Evolutionary conservation across 1,140 invertebrate species (phyloP).

Genomic region (Drosophila sulfurigaster): DNA sequence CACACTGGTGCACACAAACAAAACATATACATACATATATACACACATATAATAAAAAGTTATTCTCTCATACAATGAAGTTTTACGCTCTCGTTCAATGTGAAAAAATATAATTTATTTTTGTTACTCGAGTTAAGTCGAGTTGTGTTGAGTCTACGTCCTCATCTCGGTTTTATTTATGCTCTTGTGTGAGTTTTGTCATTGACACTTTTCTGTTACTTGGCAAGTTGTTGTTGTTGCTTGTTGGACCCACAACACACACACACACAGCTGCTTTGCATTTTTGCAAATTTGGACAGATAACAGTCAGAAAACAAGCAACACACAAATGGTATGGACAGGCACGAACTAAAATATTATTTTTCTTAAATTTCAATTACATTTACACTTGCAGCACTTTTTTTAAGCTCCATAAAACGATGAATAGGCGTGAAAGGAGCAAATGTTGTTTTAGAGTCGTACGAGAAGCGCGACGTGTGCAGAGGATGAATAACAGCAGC

Average conservation of each 20-base stretch:
- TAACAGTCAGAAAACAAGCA: constrained; percentile 18
- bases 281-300: constrained; percentile 29
- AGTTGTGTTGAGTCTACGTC: constrained; percentile 27
- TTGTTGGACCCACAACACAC: neutral
- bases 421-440: constrained; percentile 15
- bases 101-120: constrained; percentile 59
- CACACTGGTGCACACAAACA: constrained; percentile 13
- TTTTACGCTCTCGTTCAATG: constrained; percentile 71
- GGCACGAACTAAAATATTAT: constrained; percentile 50
- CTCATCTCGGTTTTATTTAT: constrained; percentile 69
- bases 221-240: constrained; percentile 42
- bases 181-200: constrained; percentile 34
- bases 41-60: constrained; percentile 4
- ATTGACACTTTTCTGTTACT: constrained; percentile 40
- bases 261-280: constrained; percentile 56
- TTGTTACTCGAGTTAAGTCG: constrained; percentile 34
- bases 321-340: neutral
- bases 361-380: constrained; percentile 47
- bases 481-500: constrained; percentile 24
- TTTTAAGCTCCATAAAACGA: constrained; percentile 8
- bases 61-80: constrained; percentile 48
- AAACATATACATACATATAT: constrained; percentile 21
- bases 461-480: constrained; percentile 24
- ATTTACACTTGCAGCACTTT: constrained; percentile 20
- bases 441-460: constrained; percentile 38